phyloP scores from a whole-genome alignment of 2,797 vertebrate species.

The Pangasius larnaudii region DNA sequence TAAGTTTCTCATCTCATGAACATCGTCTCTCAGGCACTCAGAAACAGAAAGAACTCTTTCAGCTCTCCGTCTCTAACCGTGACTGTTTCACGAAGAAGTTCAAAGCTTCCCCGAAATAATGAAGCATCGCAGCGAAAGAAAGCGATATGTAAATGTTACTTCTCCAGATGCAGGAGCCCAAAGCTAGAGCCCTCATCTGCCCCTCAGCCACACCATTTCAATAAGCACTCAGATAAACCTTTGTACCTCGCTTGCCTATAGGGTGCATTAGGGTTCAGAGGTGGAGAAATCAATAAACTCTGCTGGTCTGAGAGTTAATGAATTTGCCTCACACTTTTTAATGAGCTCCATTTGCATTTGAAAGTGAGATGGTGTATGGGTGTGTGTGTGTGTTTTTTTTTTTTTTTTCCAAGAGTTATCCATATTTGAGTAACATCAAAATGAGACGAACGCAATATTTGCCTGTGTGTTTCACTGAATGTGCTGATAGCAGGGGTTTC shows the following conservation, averaged over 20 bases:
- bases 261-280: slow-evolving; percentile 70
- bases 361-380: slow-evolving; percentile 68
- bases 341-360: slow-evolving; percentile 82
- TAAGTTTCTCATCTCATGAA: neutral
- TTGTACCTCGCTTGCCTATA: slow-evolving; percentile 77
- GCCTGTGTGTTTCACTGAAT: neutral
- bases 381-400: slow-evolving; percentile 54
- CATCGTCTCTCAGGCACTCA: neutral
- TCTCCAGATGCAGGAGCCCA: slow-evolving; percentile 77
- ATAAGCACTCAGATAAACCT: slow-evolving; percentile 82
- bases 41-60: neutral
- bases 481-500: neutral
- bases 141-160: slow-evolving; percentile 81
- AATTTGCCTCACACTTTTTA: slow-evolving; percentile 77
- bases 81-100: slow-evolving; percentile 37
- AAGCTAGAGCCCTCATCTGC: slow-evolving; percentile 66
- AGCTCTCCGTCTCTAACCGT: neutral
- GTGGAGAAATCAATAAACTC: slow-evolving; percentile 75
- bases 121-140: slow-evolving; percentile 75
- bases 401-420: slow-evolving; percentile 59
- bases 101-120: slow-evolving; percentile 74
- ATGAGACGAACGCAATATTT: slow-evolving; percentile 37
- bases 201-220: slow-evolving; percentile 69
- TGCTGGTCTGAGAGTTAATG: slow-evolving; percentile 70
- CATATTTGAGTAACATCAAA: slow-evolving; percentile 47